Evolutionary conservation across 1,140 invertebrate genomes (phyloP), one percentile per base, ranked within the genome.

Genomic region (Proctacanthus coquilletti): DNA sequence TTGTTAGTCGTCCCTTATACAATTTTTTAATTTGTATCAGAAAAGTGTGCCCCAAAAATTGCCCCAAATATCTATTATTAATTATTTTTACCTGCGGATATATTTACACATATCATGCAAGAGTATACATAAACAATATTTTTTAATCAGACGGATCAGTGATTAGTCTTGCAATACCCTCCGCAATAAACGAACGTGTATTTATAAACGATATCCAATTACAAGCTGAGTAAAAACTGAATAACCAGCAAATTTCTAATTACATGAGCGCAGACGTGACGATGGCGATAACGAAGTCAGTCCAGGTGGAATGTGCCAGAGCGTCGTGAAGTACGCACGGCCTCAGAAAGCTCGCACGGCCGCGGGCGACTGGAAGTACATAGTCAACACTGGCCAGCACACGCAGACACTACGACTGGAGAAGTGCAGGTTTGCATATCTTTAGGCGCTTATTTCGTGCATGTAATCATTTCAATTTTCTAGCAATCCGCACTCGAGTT

Each of bases 371-470:
- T 87, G 84, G 84, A 87, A 87, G 48, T 86, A 79, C 46, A 82
- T 88, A 42, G 83, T 89, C 29, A 89, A 89, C 45, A 82, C 83
- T 1, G 81, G 75, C 0, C 79, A 85, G 39, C 83, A 87, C 48
- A 84, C 82, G 2, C 84, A 89, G 56, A 88, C 84, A 0, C 52
- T 89, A 14, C 57, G 84, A 11, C 60, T 89, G 42, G 84, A 89
- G 53, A 85, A 84, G 51, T 89, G 84, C 63, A 69, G 75, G 82
- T 85, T 51, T 69, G 47, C 35, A 18, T 10, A 32, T 32, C 6
- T 17, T 34, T 18, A 34, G 11, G 15, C n/a, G 27, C 19, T n/a
- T 33, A 18, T n/a, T 37, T 20, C 10, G 21, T 38, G 2, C 21
- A 33, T 30, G 18, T 14, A 10, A 20, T 41, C 23, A 13, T 17